These are phyloP conservation scores for Oceanites oceanicus DNA, from an alignment of 2,113 vertebrate species.

Conservation along the genomic window DNA sequence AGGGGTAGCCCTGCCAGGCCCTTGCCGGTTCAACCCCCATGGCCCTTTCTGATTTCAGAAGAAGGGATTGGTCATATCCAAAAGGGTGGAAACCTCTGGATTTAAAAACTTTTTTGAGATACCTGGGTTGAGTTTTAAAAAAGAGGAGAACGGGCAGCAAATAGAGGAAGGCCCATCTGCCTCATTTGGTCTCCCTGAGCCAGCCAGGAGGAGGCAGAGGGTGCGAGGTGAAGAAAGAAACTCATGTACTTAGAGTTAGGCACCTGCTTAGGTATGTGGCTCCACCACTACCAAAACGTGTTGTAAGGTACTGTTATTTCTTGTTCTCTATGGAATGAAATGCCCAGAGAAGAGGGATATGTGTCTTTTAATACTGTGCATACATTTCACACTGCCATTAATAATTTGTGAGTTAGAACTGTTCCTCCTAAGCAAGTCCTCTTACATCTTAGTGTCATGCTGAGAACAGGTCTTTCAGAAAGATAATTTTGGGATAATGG, in stretches of 20 bases:
- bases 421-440: background rate
- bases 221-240: background rate
- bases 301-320: background rate
- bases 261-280: background rate
- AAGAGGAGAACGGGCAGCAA: background rate
- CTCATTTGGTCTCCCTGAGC: background rate
- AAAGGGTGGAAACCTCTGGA: background rate
- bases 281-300: background rate
- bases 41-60: background rate
- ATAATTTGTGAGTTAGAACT: slow-evolving; percentile 6
- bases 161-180: background rate
- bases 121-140: background rate
- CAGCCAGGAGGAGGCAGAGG: background rate
- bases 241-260: background rate
- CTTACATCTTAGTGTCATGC: background rate
- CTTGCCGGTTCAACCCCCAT: background rate
- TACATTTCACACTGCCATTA: background rate
- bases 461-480: slow-evolving; percentile 14
- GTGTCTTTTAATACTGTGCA: background rate
- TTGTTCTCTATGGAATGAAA: background rate
- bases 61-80: background rate
- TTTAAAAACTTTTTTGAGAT: background rate
- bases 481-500: slow-evolving; percentile 16
- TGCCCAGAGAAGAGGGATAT: background rate
- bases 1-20: background rate